Base-by-base conservation (phyloP, 2,113 vertebrate species). In the Asarcornis scutulata region DNA sequence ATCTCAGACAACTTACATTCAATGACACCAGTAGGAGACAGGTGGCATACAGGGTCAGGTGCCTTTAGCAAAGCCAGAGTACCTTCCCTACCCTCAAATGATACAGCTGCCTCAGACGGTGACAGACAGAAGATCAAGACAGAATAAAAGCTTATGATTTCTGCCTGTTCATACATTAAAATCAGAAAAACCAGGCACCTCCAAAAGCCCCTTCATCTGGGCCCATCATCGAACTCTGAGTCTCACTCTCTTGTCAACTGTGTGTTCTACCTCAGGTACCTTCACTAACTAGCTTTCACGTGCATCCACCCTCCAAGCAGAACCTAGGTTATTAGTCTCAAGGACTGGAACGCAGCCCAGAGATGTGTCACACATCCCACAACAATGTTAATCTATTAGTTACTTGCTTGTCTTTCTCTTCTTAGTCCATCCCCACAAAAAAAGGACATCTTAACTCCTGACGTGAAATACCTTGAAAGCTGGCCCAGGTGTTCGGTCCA, bases 401-500 rank as follows among this genome's bases (percentile, higher is more conserved):
- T 75, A 76, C 44, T 90, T 80, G 83, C 32, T 82, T 62, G 62
- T 29, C 15, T 84, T 90, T 88, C 62, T 53, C 22, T 77, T 64
- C 58, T 59, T 26, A 91, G 25, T 9, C 62, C 31, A 42, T 20
- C 8, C 58, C 31, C 42, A 27, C 18, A 20, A 5, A 18, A 58
- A 71, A 75, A 73, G 15, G n/a, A 36, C 34, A 32, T 26, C 67
- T 17, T 72, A 31, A 73, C 29, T 64, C 48, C 67, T 59, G 59
- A 86, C 36, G 63, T 58, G 29, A 52, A 88, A 87, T 95, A 99
- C 99, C 99, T 99, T 99, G 97, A 99, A 99, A 11, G 99, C 99
- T 20, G 99, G 99, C 7, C 99, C 99, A 2, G 99, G 99, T 7
- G 99, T 99, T 95, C 99, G 98, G 93, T 99, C 99, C 72, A 98